These are phyloP conservation scores for Urechis unicinctus DNA, from an alignment of 2,888 invertebrate genomes.

Conservation along the genomic window DNA sequence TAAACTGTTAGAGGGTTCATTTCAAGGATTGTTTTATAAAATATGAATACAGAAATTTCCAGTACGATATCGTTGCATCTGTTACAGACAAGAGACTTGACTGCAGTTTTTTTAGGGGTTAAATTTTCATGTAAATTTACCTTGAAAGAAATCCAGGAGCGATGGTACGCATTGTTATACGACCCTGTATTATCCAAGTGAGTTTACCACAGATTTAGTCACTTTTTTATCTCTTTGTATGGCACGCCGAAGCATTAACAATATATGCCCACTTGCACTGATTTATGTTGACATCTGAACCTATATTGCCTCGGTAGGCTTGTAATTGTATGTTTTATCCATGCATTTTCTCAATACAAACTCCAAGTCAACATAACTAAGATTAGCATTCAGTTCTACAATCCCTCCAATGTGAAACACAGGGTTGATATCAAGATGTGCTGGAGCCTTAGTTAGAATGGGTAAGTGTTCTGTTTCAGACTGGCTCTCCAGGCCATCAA, in stretches of 20 bases:
- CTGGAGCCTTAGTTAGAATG: too few species aligned
- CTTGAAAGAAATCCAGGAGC: conserved; percentile 83
- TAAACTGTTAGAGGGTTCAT: too few species aligned
- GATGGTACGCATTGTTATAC: conserved; percentile 93
- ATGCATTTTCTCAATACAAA: too few species aligned
- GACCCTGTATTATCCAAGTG: conserved; percentile 81
- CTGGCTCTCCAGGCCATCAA: conserved; percentile 88
- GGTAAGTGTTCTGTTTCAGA: conserved; percentile 48
- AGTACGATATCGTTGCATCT: not conserved
- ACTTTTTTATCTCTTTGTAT: conserved; percentile 1
- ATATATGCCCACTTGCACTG: not conserved
- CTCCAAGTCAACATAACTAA: too few species aligned
- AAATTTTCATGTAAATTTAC: conserved; percentile 95
- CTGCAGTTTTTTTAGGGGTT: conserved; percentile 74
- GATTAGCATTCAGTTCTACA: too few species aligned
- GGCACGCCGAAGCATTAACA: not conserved
- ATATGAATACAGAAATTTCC: too few species aligned
- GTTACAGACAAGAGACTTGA: conserved; percentile 58
- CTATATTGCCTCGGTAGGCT: too few species aligned
- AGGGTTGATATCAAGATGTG: too few species aligned
- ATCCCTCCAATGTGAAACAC: too few species aligned
- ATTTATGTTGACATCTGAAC: too few species aligned
- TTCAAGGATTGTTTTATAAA: too few species aligned
- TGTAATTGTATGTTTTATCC: too few species aligned
- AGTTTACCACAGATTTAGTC: conserved; percentile 15